phyloP scores from a whole-genome alignment of 1,140 invertebrate species.

The Drosophila quadrilineata region DNA sequence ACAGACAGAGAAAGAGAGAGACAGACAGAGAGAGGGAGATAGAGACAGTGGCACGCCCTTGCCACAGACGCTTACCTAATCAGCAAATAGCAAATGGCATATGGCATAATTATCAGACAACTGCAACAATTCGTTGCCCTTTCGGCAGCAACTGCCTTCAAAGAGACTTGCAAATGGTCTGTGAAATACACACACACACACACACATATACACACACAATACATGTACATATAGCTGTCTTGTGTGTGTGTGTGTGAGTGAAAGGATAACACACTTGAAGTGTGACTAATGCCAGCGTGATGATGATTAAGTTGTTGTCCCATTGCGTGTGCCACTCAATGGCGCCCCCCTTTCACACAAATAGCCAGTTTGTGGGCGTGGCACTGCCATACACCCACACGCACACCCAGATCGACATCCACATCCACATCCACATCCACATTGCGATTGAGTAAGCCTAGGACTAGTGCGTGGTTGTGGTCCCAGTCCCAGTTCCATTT shows the following conservation, averaged over 20 bases:
- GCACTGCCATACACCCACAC: too few relatives aligned
- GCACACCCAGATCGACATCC: too few relatives aligned
- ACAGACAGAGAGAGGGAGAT: too few relatives aligned
- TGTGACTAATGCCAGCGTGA: constrained; percentile 75
- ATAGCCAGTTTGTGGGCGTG: constrained; percentile 43
- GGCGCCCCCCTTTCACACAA: constrained; percentile 34
- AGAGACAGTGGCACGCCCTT: too few relatives aligned
- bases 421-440: too few relatives aligned
- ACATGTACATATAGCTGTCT: too few relatives aligned
- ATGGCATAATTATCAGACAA: constrained; percentile 64
- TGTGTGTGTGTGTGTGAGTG: constrained; percentile 3
- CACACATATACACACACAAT: not conserved
- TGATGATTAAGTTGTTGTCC: constrained; percentile 75
- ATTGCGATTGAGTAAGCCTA: too few relatives aligned
- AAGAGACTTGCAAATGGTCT: constrained; percentile 72
- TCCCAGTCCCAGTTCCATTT: constrained; percentile 31
- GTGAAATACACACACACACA: constrained; percentile 31
- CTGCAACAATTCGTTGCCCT: constrained; percentile 35
- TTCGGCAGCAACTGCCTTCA: constrained; percentile 43
- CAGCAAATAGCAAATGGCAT: constrained; percentile 63
- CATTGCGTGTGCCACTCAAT: constrained; percentile 50
- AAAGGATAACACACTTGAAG: constrained; percentile 64
- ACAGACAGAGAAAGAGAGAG: too few relatives aligned
- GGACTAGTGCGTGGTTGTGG: too few relatives aligned
- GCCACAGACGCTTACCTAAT: too few relatives aligned